Base-by-base conservation (phyloP, 2,797 vertebrate species). In the Vultur gryphus region DNA sequence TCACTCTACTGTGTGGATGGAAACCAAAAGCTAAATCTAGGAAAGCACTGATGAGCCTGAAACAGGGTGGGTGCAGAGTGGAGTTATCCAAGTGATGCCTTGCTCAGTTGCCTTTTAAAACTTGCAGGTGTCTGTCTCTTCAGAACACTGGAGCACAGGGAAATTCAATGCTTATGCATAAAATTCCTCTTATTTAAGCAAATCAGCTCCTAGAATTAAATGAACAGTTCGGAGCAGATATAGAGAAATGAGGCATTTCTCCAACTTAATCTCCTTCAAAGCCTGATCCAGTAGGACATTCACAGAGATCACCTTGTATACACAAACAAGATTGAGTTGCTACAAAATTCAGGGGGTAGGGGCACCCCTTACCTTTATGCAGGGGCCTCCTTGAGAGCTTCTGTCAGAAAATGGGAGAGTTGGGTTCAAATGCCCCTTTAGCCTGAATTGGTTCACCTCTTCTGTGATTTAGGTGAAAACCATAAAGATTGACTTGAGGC, bases 371-470 rank as follows among this genome's bases (percentile, higher is more conserved):
- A 18, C 14, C 16, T 48, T 77, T 33, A 41, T 15, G 11, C 16
- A 48, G 19, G 2, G 1, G 1, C 12, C 10, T 37, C 7, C 41
- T 46, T 18, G 43, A 51, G 44, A 83, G 3, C 29, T 85, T 83
- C 25, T 65, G 9, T 26, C 33, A 14, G 54, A 57, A 87, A 85
- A 80, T 15, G 7, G 9, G 11, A 16, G 5, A 64, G 6, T 67
- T 93, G 20, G 49, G 28, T 71, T 78, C 52, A 84, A 70, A 67
- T 57, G 14, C 19, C 6, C 2, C 8, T 59, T 59, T 78, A 61
- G 11, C 26, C 25, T 33, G 19, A 59, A 5, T 12, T 41, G 0
- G 0, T 79, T 87, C 4, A 25, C 2, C 9, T 58, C 28, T 58
- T 37, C 1, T 1, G 14, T 66, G 43, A 28, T 61, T 65, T 46